Base-by-base conservation (phyloP, 2,113 vertebrate species). In the Oostethus manadensis region DNA sequence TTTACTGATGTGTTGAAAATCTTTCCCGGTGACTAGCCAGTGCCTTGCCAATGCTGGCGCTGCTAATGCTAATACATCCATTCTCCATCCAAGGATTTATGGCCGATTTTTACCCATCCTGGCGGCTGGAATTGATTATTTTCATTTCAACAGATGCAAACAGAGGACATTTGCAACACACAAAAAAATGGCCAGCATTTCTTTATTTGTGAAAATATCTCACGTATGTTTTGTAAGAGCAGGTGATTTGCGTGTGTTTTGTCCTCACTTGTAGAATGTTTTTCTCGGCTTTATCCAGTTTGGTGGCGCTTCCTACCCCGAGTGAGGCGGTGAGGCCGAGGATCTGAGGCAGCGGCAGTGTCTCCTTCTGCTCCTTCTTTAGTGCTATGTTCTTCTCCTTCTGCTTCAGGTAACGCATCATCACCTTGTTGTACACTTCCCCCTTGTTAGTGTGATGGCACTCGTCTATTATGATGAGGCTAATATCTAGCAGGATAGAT, bases 361-460 rank as follows among this genome's bases (percentile, higher is more conserved):
- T 23, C 17, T 80, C 43, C 59, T 91, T 89, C 61, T 89, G 83
- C 81, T 87, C 84, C 85, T 97, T 95, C 42, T 56, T 65, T 26
- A 87, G 68, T 14, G 1, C 76, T 11, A 0, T 57, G 64, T 97
- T 98, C 71, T 77, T 90, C 58, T 88, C 75, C 67, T 96, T 98
- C 77, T 94, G 90, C 68, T 86, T 90, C 78, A 98, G 80, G 75
- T 95, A 98, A 40, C 91, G 92, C 66, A 91, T 89, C 97, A 98
- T 98, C 64, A 97, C 94, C 66, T 93, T 91, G 81, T 97, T 99
- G 81, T 98, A 99, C 44, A 96, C 93, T 0, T 16, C 92, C 59
- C 92, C 95, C 76, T 99, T 98, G 68, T 97, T 91, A 33, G 95
- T 98, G 84, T 98, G 95, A 81, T 98, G 96, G 56, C 95, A 98